phyloP scores from a whole-genome alignment of 2,888 invertebrate genomes.

The Perizoma flavofasciatum region DNA sequence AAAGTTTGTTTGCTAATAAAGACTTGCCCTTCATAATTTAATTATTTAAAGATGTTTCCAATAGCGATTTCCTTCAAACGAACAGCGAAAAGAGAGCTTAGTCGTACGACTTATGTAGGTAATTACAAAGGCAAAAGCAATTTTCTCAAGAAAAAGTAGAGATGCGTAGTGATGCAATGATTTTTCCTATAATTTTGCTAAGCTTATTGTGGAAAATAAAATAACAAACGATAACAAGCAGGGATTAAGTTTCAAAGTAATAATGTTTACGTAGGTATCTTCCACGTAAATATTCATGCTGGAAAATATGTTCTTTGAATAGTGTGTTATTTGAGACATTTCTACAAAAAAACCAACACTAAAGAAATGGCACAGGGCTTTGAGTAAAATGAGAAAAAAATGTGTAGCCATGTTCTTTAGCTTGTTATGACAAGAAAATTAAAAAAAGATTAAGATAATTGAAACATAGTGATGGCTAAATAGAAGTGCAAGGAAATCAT shows the following conservation, averaged over 20 bases:
- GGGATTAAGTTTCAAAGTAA: conserved; percentile 16
- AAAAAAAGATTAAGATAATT: no score
- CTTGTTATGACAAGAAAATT: no score
- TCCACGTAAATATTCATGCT: background rate
- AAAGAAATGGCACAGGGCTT: no score
- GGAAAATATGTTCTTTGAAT: background rate
- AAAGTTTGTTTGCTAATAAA: background rate
- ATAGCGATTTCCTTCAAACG: background rate
- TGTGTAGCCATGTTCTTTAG: background rate
- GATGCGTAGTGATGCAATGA: background rate
- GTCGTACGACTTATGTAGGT: background rate
- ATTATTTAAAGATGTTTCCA: conserved; percentile 2
- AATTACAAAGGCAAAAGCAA: background rate
- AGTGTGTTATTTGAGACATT: background rate
- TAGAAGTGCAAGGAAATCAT: no score
- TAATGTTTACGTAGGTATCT: background rate
- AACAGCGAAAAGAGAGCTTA: background rate
- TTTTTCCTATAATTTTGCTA: conserved; percentile 1
- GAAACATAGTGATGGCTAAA: no score
- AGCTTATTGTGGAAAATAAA: conserved; percentile 10
- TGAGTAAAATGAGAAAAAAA: background rate
- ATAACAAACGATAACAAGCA: conserved; percentile 9
- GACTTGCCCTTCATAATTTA: conserved; percentile 1
- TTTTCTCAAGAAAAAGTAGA: conserved; percentile 3
- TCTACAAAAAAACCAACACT: background rate